A percentile compares a stretch with the other conserved stretches of the same genome.
Evolutionary conservation across 2,888 invertebrate genomes (phyloP).

Genomic region (Tinea semifulvella): DNA sequence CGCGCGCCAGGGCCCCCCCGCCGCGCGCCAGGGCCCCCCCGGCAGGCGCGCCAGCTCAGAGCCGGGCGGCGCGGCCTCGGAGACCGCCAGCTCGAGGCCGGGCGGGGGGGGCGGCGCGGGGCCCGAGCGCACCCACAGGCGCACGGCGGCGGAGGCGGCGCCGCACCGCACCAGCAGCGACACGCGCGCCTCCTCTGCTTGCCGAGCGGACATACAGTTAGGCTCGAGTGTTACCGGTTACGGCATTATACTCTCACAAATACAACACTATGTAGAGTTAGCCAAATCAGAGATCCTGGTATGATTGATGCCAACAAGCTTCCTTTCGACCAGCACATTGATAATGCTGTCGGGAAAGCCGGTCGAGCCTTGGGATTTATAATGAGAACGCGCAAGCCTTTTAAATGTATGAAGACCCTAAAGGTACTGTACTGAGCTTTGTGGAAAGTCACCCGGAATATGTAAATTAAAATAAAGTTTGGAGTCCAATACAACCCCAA

Average conservation of each 20-base stretch:
- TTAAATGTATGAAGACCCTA: too few relatives aligned
- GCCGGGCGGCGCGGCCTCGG: constrained; percentile 82
- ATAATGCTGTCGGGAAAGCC: constrained; percentile 73
- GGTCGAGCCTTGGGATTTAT: too few relatives aligned
- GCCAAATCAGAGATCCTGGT: too few relatives aligned
- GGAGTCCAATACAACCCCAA: too few relatives aligned
- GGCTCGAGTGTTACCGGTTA: constrained; percentile 48
- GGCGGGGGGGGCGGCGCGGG: constrained; percentile 59
- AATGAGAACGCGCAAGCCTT: too few relatives aligned
- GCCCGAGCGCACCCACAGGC: constrained; percentile 85
- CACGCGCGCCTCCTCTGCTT: constrained; percentile 68
- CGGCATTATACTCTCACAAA: too few relatives aligned
- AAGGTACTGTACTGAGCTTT: too few relatives aligned
- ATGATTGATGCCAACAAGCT: constrained; percentile 60
- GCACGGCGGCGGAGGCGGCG: constrained; percentile 61
- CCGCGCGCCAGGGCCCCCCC: constrained; percentile 25
- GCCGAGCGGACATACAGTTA: constrained; percentile 28
- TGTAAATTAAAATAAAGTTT: too few relatives aligned
- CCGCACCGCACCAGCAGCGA: constrained; percentile 75
- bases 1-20: constrained; percentile 66
- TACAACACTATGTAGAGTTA: too few relatives aligned
- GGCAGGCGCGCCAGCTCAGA: constrained; percentile 16
- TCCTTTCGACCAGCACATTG: constrained; percentile 88
- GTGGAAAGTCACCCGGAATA: too few relatives aligned
- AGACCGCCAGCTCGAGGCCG: constrained; percentile 64